Evolutionary conservation across 2,888 invertebrate species (phyloP), one percentile per base, ranked within the genome.

Genomic region (Eupithecia inturbata): DNA sequence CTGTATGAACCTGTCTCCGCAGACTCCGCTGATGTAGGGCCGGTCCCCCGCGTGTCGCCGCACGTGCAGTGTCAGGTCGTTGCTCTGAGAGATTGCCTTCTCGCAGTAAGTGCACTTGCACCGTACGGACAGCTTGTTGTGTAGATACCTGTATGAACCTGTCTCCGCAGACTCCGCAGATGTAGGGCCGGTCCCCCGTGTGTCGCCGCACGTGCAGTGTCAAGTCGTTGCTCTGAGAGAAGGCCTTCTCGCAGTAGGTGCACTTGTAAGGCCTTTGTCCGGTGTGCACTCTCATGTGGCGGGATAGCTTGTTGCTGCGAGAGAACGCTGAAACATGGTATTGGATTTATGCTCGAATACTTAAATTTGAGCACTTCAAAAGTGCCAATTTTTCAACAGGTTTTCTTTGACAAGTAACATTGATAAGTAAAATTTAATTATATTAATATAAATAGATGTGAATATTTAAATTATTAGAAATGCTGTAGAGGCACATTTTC

Each of bases 181-280:
- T 95, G 84, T 96, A 96, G 0, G 96, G 96, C 49, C 96, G 94
- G 74, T 96, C 95, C 1, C 96, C 97, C 0, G 96, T 97, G 83
- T 97, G 97, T 0, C 96, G 92, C 0, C 96, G 95, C 82, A 96
- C 95, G 84, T 97, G 97, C 22, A 97, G 85, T 0, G 96, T 96
- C 68, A 97, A 89, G 83, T 97, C 96, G 85, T 97, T 96, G 69
- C 96, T 96, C 87, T 97, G 97, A 0, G 96, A 96, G 85, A 97
- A 97, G 0, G 93, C 94, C 79, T 93, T 93, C 5, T 93, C 93
- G 79, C 94, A 95, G 79, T n/a, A n/a, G n/a, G n/a, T n/a, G n/a
- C n/a, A 41, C 41, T 41, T 41, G 45, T 45, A 45, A n/a, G 45
- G 45, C n/a, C 45, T 45, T 45, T 45, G 45, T 45, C 45, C 45